These are phyloP conservation scores for Ianthella basta DNA, from an alignment of 37 sponge, comb jelly and placozoan species.

Conservation along the genomic window DNA sequence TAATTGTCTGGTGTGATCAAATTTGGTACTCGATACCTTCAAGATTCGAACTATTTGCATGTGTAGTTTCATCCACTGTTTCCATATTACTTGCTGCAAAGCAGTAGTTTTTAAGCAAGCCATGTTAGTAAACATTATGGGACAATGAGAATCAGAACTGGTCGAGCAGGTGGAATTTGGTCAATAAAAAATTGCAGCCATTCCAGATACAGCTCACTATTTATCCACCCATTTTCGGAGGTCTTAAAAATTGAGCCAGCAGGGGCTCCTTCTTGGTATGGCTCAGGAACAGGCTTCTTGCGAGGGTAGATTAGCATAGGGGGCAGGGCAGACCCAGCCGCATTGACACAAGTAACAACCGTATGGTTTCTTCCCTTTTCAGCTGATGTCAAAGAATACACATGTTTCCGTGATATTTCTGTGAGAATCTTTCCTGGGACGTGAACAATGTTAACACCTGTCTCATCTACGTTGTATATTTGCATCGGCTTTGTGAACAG, in stretches of 20 bases:
- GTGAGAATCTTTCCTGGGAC: slow-evolving; percentile 37
- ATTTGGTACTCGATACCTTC: too few relatives aligned
- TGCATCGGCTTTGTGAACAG: slow-evolving; percentile 51
- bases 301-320: slow-evolving; percentile 66
- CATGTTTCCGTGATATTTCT: slow-evolving; percentile 37
- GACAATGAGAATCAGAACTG: slow-evolving; percentile 50
- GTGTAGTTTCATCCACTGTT: too few relatives aligned
- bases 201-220: slow-evolving; percentile 42
- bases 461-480: slow-evolving; percentile 50
- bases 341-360: slow-evolving; percentile 57
- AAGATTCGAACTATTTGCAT: too few relatives aligned
- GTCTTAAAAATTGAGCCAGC: slow-evolving; percentile 47
- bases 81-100: too few relatives aligned
- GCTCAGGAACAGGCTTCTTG: slow-evolving; percentile 45
- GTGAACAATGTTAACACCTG: slow-evolving; percentile 38
- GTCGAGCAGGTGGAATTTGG: slow-evolving; percentile 56
- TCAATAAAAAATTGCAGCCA: slow-evolving; percentile 62
- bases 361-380: slow-evolving; percentile 68
- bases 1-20: too few relatives aligned
- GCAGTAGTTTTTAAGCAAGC: too few relatives aligned
- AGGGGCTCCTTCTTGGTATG: slow-evolving; percentile 42
- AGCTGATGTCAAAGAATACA: slow-evolving; percentile 47
- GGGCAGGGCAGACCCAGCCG: slow-evolving; percentile 54
- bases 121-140: too few relatives aligned
- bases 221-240: slow-evolving; percentile 73